phyloP scores from a whole-genome alignment of 1,140 invertebrate species.

The Drosophila nigrodunni region DNA sequence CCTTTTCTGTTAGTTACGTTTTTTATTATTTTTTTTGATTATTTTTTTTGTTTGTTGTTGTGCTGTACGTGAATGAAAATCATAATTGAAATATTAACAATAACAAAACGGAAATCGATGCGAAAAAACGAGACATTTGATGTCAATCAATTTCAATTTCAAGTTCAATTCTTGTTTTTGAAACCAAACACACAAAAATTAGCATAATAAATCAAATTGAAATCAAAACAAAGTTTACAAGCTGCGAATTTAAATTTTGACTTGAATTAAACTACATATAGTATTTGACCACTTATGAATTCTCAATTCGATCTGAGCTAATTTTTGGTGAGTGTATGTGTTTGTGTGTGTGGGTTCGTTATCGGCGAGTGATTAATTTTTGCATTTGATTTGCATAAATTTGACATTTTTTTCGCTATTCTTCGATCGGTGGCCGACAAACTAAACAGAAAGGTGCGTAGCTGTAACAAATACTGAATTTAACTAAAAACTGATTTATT shows the following conservation, averaged over 20 bases:
- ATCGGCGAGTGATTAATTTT: constrained; percentile 16
- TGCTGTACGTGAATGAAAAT: constrained; percentile 25
- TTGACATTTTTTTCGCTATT: constrained; percentile 21
- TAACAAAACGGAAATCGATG: constrained; percentile 5
- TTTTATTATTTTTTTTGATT: constrained; percentile 33
- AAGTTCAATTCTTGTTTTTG: background rate
- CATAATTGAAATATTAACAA: constrained; percentile 33
- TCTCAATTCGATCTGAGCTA: constrained; percentile 13
- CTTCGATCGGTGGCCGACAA: constrained; percentile 3
- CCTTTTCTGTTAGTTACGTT: constrained; percentile 38
- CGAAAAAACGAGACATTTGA: background rate
- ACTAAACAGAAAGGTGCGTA: constrained; percentile 35
- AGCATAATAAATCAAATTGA: constrained; percentile 25
- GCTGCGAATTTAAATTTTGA: constrained; percentile 35
- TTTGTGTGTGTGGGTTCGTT: constrained; percentile 6
- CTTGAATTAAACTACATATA: background rate
- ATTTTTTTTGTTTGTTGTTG: constrained; percentile 47
- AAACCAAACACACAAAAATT: constrained; percentile 9
- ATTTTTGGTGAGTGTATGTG: constrained; percentile 19
- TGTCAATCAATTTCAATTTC: background rate
- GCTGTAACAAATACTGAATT: constrained; percentile 8
- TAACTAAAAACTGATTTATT: background rate
- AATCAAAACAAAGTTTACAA: constrained; percentile 29
- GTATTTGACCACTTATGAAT: constrained; percentile 6
- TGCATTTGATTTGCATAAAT: constrained; percentile 35